Conservation (phyloP, 1,140 invertebrate genomes). For the Triops longicaudatus region DNA sequence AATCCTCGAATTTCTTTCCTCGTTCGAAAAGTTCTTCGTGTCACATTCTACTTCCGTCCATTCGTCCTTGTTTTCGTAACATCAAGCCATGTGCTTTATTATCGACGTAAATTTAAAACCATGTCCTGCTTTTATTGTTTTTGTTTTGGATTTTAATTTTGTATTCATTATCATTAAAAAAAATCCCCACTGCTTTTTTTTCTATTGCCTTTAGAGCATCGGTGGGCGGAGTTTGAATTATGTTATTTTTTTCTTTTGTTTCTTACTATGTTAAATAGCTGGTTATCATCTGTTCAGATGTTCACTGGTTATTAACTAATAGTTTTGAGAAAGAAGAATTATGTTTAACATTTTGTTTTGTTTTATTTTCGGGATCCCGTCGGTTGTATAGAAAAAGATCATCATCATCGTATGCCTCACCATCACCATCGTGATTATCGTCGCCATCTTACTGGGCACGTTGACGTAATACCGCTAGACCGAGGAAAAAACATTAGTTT, state of each 20-base stretch:
- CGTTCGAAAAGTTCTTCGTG: no score
- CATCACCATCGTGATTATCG: slow-evolving; percentile 26
- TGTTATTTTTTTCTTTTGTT: not conserved
- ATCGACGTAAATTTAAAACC: not conserved
- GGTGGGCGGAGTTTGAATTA: not conserved
- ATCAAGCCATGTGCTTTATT: not conserved
- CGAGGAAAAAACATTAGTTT: not conserved
- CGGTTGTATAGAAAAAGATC: slow-evolving; percentile 29
- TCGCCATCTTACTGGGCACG: slow-evolving; percentile 22
- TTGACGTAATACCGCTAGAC: not conserved
- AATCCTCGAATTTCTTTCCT: no score
- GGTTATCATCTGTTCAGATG: no score
- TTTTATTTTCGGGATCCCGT: slow-evolving; percentile 25
- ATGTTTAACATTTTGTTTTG: slow-evolving; percentile 14
- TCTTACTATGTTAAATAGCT: not conserved
- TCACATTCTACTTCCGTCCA: not conserved
- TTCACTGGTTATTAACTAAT: no score
- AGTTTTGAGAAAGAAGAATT: not conserved
- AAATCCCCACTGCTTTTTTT: not conserved
- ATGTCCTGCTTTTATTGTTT: slow-evolving; percentile 13
- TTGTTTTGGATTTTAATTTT: not conserved
- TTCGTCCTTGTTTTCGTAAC: not conserved
- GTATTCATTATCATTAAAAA: slow-evolving; percentile 5
- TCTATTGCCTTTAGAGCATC: not conserved
- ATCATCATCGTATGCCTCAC: slow-evolving; percentile 28